Conservation (phyloP, 2,797 vertebrate genomes). For the Limosa lapponica region DNA sequence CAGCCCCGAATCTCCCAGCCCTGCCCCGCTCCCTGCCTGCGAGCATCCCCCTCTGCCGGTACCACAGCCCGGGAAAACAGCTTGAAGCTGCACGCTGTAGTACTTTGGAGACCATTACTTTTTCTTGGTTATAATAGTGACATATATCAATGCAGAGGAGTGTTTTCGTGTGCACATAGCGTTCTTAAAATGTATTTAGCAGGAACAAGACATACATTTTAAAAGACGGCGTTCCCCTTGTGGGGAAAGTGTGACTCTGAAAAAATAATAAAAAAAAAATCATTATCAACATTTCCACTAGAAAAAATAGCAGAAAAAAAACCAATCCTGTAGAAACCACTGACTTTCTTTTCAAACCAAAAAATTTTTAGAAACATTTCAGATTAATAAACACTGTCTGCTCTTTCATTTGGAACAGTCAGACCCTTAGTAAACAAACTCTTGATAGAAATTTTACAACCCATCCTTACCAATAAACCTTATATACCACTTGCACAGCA, state of each 20-base stretch:
- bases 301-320: not conserved
- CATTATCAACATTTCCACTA: not conserved
- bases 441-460: not conserved
- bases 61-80: accelerated
- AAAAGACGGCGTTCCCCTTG: not conserved
- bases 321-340: not conserved
- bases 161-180: not conserved
- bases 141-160: not conserved
- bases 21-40: accelerated
- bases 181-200: not conserved
- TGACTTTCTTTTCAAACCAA: not conserved
- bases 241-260: not conserved
- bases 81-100: not conserved
- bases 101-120: not conserved
- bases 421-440: not conserved
- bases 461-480: not conserved
- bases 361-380: not conserved
- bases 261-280: not conserved
- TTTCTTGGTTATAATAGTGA: not conserved
- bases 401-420: not conserved
- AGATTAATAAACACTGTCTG: not conserved
- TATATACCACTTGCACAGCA: not conserved
- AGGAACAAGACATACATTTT: not conserved
- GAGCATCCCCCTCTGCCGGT: not conserved
- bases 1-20: accelerated